Evolutionary conservation across 2,113 vertebrate species (phyloP), one percentile per base, ranked within the genome.

Genomic region (Rattus rattus): DNA sequence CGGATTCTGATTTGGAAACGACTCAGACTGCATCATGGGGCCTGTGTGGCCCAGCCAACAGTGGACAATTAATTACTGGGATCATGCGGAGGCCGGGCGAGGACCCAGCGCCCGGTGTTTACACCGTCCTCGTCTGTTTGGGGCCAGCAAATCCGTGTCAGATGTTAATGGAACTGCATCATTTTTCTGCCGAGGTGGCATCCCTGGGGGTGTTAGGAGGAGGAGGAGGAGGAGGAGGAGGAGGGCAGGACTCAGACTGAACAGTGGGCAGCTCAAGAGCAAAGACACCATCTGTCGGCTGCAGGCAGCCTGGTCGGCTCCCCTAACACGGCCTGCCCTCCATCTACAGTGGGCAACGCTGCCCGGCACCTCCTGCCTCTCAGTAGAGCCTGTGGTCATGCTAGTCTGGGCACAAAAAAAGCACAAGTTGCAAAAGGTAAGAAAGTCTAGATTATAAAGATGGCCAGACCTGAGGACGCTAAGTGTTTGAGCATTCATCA

Each of bases 101-200:
- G 96, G 96, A 94, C 96, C 97, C 96, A 96, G 96, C 91, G 92
- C 92, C 67, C 91, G 97, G 94, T 97, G 98, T 98, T 98, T 98
- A 98, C 98, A 97, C 95, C 97, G 91, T 49, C 86, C 97, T 95
- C 87, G 90, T 98, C 98, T 98, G 97, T 98, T 98, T 97, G 97
- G 96, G 93, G 97, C 92, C 97, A 96, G 97, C 96, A 98, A 98
- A 99, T 98, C 98, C 98, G 94, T 98, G 98, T 98, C 98, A 98
- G 98, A 98, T 98, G 99, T 98, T 98, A 98, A 99, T 98, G 98
- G 98, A 98, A 98, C 94, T 98, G 97, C 97, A 79, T 98, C 97
- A 98, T 98, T 98, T 99, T 98, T 97, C 98, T 99, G 98, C 98
- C 95, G 98, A 96, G 98, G 97, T 98, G 98, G 98, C 98, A 97